A percentile compares a stretch with the other conserved stretches of the same genome.
Evolutionary conservation across 2,888 invertebrate species (phyloP).

Genomic region (Bombylius major): DNA sequence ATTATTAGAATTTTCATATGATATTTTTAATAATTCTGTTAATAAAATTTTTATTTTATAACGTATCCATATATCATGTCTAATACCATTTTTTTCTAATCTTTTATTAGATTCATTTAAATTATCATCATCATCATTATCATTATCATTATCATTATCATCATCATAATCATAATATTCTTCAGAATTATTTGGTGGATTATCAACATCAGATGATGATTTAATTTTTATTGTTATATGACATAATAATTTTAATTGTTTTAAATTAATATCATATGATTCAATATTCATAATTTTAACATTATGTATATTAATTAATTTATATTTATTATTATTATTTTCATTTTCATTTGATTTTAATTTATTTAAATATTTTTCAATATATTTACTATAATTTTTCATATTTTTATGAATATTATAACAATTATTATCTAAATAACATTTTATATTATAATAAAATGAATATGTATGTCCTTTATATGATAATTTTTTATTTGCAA

Average conservation of each 20-base stretch:
- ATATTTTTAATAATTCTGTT: slow-evolving; percentile 2
- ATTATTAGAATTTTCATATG: neutral
- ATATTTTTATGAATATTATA: slow-evolving; percentile 3
- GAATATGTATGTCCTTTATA: slow-evolving; percentile 26
- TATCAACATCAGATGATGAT: slow-evolving; percentile 16
- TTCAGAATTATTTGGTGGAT: slow-evolving; percentile 26
- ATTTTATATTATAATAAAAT: slow-evolving; percentile 24
- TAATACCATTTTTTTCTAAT: slow-evolving; percentile 6
- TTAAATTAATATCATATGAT: neutral
- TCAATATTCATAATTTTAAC: slow-evolving; percentile 43
- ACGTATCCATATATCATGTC: slow-evolving; percentile 13
- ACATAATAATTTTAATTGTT: slow-evolving; percentile 15
- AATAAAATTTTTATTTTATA: slow-evolving; percentile 4
- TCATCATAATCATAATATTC: slow-evolving; percentile 37
- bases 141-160: slow-evolving; percentile 26
- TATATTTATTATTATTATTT: slow-evolving; percentile 4
- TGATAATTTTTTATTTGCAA: slow-evolving; percentile 36
- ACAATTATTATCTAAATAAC: slow-evolving; percentile 14
- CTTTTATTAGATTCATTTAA: slow-evolving; percentile 16
- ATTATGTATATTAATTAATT: slow-evolving; percentile 29
- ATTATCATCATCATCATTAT: slow-evolving; percentile 3
- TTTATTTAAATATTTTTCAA: slow-evolving; percentile 10
- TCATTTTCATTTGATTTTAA: slow-evolving; percentile 13
- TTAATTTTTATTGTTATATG: slow-evolving; percentile 23
- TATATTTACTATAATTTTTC: slow-evolving; percentile 8